Evolutionary conservation across 2,888 invertebrate species (phyloP), one percentile per base, ranked within the genome.

Genomic region (Melanchra persicariae): DNA sequence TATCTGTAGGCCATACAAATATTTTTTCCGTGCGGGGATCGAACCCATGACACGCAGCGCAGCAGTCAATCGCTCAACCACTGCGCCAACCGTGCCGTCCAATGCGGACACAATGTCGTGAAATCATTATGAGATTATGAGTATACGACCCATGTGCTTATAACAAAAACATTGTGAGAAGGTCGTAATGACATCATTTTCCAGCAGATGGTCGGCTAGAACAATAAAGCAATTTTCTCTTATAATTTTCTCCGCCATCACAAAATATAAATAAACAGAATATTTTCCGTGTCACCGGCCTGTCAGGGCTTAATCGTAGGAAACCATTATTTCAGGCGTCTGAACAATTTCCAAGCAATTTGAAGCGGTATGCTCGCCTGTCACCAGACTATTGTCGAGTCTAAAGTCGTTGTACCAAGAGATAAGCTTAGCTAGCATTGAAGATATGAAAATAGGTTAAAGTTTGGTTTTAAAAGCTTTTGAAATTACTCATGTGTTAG

Each of bases 341-440:
- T 60, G 63, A 82, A 80, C 77, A 82, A 77, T 83, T 77, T 85
- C 63, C 40, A 47, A 71, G 71, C 71, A 83, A 80, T 74, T 85
- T 74, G 66, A 71, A 49, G 65, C 63, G 81, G 83, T 64, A 80
- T 81, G 69, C 70, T 8, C 55, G 66, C 61, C 62, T 52, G 70
- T 71, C 83, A 82, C 72, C 34, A 67, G 45, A 8, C 65, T 47
- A 76, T 74, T 70, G 74, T 75, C 26, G 34, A 2, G 12, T 19
- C 5, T 62, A 26, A 77, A 34, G 37, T 22, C 10, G 22, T 52
- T 10, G 37, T 26, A 66, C 24, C 12, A 19, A 37, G 0, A 37
- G 37, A n/a, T 37, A 57, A 15, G 57, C 12, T 51, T 7, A 26
- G 52, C 26, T 52, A 1, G 19, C 2, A 17, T 52, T 26, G 26